Conservation (phyloP, 2,888 invertebrate genomes). For the Antheraea assamensis region DNA sequence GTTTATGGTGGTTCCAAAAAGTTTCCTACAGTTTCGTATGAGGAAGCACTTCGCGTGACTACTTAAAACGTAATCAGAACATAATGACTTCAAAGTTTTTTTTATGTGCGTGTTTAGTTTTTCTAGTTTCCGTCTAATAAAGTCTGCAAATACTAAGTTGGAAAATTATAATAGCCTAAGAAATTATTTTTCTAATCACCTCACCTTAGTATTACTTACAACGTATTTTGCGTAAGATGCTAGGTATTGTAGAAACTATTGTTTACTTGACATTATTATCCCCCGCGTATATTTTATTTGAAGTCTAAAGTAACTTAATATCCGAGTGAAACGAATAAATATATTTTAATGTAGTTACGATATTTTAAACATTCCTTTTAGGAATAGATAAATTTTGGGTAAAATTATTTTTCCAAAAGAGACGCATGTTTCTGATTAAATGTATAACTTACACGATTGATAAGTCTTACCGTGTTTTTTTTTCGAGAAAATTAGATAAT, state of each 20-base stretch:
- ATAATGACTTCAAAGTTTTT: conserved; percentile 3
- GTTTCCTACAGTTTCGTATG: conserved; percentile 13
- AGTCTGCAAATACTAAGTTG: conserved; percentile 10
- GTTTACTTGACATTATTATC: not conserved
- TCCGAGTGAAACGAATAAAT: not conserved
- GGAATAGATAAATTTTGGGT: not conserved
- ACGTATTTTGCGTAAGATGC: not conserved
- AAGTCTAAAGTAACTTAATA: not conserved
- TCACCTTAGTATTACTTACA: not conserved
- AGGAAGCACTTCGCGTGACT: conserved; percentile 8
- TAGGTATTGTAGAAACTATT: not conserved
- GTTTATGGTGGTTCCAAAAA: conserved; percentile 14
- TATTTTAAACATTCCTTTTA: not conserved
- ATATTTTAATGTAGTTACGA: not conserved
- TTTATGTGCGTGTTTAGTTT: conserved; percentile 19
- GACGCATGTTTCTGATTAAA: not conserved
- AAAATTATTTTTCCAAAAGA: not conserved
- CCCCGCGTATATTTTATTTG: not conserved
- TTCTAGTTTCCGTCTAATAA: conserved; percentile 12
- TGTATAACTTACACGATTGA: not conserved
- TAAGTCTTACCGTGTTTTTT: not conserved
- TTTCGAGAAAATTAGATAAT: too few species aligned
- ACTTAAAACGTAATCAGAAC: conserved; percentile 10
- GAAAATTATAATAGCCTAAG: conserved; percentile 11
- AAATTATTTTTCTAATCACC: conserved; percentile 6